Evolutionary conservation across 1,140 invertebrate species (phyloP).

Genomic region (Cydia strobilella): DNA sequence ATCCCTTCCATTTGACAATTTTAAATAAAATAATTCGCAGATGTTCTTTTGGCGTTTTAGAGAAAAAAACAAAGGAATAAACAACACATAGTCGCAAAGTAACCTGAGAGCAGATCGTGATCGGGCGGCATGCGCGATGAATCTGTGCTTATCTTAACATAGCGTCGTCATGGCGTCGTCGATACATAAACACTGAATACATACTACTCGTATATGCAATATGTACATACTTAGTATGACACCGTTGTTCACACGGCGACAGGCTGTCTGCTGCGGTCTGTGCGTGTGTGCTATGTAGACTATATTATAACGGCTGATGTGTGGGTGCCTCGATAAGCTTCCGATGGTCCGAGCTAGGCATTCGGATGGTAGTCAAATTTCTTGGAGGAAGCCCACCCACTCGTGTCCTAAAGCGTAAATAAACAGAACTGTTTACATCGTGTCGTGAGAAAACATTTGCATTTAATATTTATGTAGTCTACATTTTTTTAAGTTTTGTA

Average conservation of each 20-base stretch:
- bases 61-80: too few species aligned
- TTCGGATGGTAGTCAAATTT: slow-evolving; percentile 73
- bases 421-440: slow-evolving; percentile 34
- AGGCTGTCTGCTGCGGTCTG: slow-evolving; percentile 71
- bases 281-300: slow-evolving; percentile 68
- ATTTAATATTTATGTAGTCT: too few species aligned
- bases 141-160: slow-evolving; percentile 57
- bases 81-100: slow-evolving; percentile 36
- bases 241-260: slow-evolving; percentile 75
- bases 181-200: slow-evolving; percentile 67
- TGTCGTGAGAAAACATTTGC: slow-evolving; percentile 31
- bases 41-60: too few species aligned
- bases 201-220: slow-evolving; percentile 61
- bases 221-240: slow-evolving; percentile 71
- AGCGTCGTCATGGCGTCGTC: slow-evolving; percentile 49
- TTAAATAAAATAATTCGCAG: neutral
- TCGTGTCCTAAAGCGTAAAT: slow-evolving; percentile 32
- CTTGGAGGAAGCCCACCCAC: slow-evolving; percentile 62
- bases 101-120: slow-evolving; percentile 47
- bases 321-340: slow-evolving; percentile 76
- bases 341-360: slow-evolving; percentile 71
- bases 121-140: slow-evolving; percentile 39
- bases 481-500: too few species aligned
- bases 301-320: slow-evolving; percentile 58
- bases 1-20: too few species aligned